A percentile compares a stretch with the other conserved stretches of the same genome.
Evolutionary conservation across 1,140 invertebrate genomes (phyloP).

Genomic region (Heterodera carotae): DNA sequence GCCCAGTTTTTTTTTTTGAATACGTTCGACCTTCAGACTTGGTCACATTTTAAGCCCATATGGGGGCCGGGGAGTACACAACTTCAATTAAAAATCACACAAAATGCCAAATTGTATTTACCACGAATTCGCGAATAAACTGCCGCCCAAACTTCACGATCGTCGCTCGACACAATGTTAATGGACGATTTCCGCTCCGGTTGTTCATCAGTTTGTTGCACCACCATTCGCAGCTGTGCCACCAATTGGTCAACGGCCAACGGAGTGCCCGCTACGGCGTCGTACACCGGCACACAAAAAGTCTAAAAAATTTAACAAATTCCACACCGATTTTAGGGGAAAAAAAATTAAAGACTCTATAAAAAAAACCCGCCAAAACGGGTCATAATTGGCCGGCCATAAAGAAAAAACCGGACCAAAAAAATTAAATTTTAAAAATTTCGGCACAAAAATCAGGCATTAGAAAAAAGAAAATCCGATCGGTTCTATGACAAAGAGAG

Average conservation of each 20-base stretch:
- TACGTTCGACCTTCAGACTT: too few species aligned
- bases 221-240: slow-evolving; percentile 43
- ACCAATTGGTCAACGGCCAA: slow-evolving; percentile 45
- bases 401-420: too few species aligned
- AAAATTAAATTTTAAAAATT: slow-evolving; percentile 1
- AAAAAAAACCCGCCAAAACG: too few species aligned
- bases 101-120: slow-evolving; percentile 28
- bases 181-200: slow-evolving; percentile 42
- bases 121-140: slow-evolving; percentile 54
- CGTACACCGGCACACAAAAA: slow-evolving; percentile 59
- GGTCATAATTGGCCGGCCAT: too few species aligned
- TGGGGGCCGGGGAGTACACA: too few species aligned
- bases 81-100: slow-evolving; percentile 25
- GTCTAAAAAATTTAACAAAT: slow-evolving; percentile 55
- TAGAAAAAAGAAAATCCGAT: too few species aligned
- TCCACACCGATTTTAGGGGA: too few species aligned
- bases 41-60: too few species aligned
- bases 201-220: slow-evolving; percentile 29
- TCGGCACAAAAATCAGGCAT: too few species aligned
- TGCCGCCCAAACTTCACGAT: slow-evolving; percentile 57
- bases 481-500: too few species aligned
- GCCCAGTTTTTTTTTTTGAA: too few species aligned
- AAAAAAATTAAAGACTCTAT: slow-evolving; percentile 16
- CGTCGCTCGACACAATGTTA: slow-evolving; percentile 55
- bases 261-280: slow-evolving; percentile 37